Conservation (phyloP, 2,888 invertebrate genomes). For the Yponomeuta malinellus region DNA sequence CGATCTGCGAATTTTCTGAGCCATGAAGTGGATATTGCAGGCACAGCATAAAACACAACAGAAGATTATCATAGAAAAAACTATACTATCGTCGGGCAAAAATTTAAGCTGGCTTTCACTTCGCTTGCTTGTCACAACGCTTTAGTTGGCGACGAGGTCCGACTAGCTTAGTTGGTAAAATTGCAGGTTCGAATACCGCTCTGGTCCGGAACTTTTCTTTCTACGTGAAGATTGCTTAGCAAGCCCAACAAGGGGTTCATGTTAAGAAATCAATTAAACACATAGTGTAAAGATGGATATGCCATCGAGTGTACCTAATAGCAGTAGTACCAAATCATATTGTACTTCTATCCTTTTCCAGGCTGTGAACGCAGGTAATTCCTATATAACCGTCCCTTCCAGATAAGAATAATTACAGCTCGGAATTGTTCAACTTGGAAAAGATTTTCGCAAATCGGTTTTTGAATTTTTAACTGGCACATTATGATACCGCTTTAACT, state of each 20-base stretch:
- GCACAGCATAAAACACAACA: neutral
- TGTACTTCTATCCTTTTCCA: neutral
- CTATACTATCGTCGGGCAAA: no score
- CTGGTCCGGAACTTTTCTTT: no score
- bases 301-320: neutral
- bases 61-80: neutral
- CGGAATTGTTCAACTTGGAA: slow-evolving; percentile 2
- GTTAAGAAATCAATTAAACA: no score
- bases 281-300: no score
- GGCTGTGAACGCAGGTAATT: neutral
- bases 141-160: neutral
- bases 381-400: neutral
- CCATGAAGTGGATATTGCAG: slow-evolving; percentile 1
- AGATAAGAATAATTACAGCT: slow-evolving; percentile 3
- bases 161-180: neutral
- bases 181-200: no score
- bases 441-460: slow-evolving; percentile 3
- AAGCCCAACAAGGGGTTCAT: no score
- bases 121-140: no score
- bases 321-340: neutral
- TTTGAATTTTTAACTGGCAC: neutral
- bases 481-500: neutral
- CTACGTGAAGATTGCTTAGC: no score
- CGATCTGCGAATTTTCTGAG: slow-evolving; percentile 8
- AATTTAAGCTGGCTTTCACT: no score